These are phyloP conservation scores for Orthosia incerta DNA, from an alignment of 2,888 invertebrate genomes.

Conservation along the genomic window DNA sequence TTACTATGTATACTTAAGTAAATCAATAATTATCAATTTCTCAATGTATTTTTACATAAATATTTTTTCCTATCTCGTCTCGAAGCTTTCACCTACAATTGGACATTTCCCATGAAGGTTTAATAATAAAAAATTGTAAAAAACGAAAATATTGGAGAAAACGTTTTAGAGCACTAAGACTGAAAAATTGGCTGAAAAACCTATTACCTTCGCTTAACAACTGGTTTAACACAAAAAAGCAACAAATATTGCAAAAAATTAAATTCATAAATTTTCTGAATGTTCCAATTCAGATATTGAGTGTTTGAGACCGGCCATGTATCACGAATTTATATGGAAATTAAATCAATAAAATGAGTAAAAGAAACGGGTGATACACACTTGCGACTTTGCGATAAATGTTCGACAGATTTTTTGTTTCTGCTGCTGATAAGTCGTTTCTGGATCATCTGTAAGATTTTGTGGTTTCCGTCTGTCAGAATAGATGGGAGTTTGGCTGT, in stretches of 20 bases:
- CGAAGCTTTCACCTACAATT: conserved; percentile 55
- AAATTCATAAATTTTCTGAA: conserved; percentile 40
- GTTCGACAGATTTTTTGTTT: not conserved
- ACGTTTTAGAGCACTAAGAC: conserved; percentile 89
- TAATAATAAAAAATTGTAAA: conserved; percentile 64
- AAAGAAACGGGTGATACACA: conserved; percentile 28
- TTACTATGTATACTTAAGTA: conserved; percentile 2
- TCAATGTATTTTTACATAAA: conserved; percentile 7
- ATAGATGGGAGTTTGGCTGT: not conserved
- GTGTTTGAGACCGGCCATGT: conserved; percentile 64
- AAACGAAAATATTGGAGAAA: conserved; percentile 74
- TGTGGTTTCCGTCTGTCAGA: not conserved
- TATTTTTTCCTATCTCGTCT: not conserved
- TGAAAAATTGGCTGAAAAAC: conserved; percentile 86
- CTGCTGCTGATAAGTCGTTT: not conserved
- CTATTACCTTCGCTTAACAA: conserved; percentile 78
- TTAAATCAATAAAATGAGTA: conserved; percentile 40
- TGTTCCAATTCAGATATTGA: conserved; percentile 43
- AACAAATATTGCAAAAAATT: conserved; percentile 29
- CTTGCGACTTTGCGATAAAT: conserved; percentile 48
- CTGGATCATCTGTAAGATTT: not conserved
- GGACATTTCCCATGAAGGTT: conserved; percentile 78
- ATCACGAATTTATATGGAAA: conserved; percentile 67
- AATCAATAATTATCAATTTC: not conserved
- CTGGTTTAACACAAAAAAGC: conserved; percentile 44